Evolutionary conservation across 2,888 invertebrate species (phyloP), one percentile per base, ranked within the genome.

Genomic region (Leptinotarsa haldemani): DNA sequence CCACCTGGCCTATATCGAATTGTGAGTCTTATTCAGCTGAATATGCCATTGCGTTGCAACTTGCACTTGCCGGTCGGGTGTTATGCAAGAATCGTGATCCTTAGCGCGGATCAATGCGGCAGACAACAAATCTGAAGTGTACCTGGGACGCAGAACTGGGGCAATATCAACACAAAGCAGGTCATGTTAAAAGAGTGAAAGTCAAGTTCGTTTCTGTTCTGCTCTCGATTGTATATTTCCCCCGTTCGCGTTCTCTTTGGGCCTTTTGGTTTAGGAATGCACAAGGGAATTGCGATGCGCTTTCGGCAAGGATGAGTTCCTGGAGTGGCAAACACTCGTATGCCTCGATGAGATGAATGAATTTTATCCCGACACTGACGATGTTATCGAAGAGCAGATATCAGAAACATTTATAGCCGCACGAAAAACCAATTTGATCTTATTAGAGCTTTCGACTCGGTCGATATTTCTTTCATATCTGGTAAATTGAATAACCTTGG

Each of bases 111-210:
- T 58, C 58, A 58, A 58, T 58, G 58, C 58, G 58, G 58, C 40
- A 61, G 25, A 40, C 61, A 40, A 40, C 61, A 61, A 40, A 30
- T 61, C 30, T 40, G 16, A 25, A 30, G n/a, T 30, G n/a, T 61
- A 68, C 68, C 56, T 68, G 68, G 22, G 46, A 56, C 40, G 15
- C 56, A 18, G 46, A 68, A 68, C 53, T 68, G 68, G 56, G 68
- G 68, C 68, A 56, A 46, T 56, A 56, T 68, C 56, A 46, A 68
- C 56, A 56, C 68, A 68, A 56, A 56, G 40, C 68, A 46, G 68
- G 68, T 81, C 80, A 75, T 74, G 77, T 78, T 75, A 77, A 75
- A 79, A 81, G 77, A 81, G 81, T 79, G 81, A 81, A 80, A 81
- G 81, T 81, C 80, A 80, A 78, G 77, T 77, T 76, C 78, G 74